These are phyloP conservation scores for Urocyon cinereoargenteus DNA, from an alignment of 2,797 vertebrate species.

Conservation along the genomic window DNA sequence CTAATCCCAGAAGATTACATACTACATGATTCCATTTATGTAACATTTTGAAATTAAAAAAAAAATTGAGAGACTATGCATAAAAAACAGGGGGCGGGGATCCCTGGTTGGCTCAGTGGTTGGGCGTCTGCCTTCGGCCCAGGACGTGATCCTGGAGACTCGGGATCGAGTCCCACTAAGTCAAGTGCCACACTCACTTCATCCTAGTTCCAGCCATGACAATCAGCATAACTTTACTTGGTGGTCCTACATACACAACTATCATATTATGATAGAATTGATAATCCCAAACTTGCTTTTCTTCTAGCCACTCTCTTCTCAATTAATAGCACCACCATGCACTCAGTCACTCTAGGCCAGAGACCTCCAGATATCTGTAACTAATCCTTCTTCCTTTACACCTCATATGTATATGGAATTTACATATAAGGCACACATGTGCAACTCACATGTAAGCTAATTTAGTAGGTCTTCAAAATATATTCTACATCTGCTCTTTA, in stretches of 20 bases:
- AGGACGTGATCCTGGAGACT: no score
- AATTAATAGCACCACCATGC: background rate
- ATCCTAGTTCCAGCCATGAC: background rate
- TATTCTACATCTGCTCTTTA: background rate
- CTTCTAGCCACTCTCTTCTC: background rate
- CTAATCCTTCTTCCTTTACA: background rate
- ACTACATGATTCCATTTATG: background rate
- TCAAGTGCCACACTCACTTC: background rate
- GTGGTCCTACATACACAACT: no score
- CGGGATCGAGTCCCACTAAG: background rate
- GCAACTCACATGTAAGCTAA: background rate
- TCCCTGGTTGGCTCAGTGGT: no score
- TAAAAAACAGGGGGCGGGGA: background rate
- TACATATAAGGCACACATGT: background rate
- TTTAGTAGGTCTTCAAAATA: background rate
- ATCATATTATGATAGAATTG: no score
- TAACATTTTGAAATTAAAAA: background rate
- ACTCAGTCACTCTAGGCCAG: background rate
- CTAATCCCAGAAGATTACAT: background rate
- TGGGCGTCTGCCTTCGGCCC: no score
- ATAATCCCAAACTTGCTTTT: background rate
- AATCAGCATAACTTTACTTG: background rate
- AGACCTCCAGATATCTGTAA: background rate
- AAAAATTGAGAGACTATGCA: background rate
- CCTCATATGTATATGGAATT: background rate